These are phyloP conservation scores for Diplolepis rosae DNA, from an alignment of 2,888 invertebrate species.

Conservation along the genomic window DNA sequence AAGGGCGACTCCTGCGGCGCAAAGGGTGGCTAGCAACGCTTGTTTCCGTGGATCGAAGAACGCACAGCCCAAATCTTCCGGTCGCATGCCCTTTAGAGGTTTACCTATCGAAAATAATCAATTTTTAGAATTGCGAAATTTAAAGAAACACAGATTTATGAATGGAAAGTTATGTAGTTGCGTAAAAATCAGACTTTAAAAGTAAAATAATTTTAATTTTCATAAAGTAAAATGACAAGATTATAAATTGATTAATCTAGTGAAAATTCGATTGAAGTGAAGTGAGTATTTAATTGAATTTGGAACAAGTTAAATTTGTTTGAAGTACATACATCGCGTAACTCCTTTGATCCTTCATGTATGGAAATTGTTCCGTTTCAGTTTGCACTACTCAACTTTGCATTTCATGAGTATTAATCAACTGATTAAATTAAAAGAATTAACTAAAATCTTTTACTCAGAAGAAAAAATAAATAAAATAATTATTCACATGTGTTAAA, in stretches of 20 bases:
- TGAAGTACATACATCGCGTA: no score
- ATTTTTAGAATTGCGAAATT: background rate
- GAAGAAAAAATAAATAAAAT: no score
- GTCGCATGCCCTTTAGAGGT: conserved; percentile 79
- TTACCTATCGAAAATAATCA: conserved; percentile 37
- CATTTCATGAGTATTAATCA: no score
- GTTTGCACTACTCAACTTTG: background rate
- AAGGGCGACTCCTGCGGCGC: conserved; percentile 83
- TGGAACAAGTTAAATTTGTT: no score
- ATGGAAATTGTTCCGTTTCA: background rate
- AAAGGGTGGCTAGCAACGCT: conserved; percentile 85
- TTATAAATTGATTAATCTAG: background rate
- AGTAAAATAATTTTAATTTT: background rate
- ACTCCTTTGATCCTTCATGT: no score
- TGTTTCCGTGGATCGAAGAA: conserved; percentile 86
- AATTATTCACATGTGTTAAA: no score
- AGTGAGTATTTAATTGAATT: background rate
- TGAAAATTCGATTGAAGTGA: background rate
- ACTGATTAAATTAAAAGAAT: no score
- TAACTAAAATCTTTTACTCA: no score
- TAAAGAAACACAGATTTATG: no score
- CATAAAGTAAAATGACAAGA: background rate
- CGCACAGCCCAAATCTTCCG: conserved; percentile 88
- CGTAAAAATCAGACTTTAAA: no score
- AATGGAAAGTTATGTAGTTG: background rate